Percentiles rank a stretch among this genome's conserved stretches.
These are phyloP conservation scores for Parasteatoda lunata DNA, from an alignment of 2,888 invertebrate species.

Conservation along the genomic window DNA sequence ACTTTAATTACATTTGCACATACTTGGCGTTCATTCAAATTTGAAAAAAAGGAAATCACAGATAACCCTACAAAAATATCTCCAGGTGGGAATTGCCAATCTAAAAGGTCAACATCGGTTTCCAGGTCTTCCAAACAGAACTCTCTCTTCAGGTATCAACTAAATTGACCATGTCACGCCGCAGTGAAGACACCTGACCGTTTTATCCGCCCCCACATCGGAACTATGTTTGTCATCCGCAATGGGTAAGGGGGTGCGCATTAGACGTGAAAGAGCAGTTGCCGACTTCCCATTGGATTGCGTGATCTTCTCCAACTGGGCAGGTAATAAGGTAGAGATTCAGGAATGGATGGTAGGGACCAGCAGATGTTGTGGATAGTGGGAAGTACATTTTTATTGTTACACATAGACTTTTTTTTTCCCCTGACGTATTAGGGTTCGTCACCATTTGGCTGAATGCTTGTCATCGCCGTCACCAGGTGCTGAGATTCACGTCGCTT, in stretches of 20 bases:
- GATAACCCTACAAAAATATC: not conserved
- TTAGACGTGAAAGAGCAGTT: conserved; percentile 51
- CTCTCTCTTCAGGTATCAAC: conserved; percentile 21
- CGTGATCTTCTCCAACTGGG: conserved; percentile 41
- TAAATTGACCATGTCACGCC: conserved; percentile 61
- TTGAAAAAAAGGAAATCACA: not conserved
- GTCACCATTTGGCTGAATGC: conserved; percentile 61
- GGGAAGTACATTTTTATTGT: conserved; percentile 57
- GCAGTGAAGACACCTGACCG: conserved; percentile 66
- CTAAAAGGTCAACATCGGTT: conserved; percentile 55
- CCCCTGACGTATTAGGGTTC: conserved; percentile 28
- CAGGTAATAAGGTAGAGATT: conserved; percentile 26
- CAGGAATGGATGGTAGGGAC: conserved; percentile 16
- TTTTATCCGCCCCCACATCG: conserved; percentile 25
- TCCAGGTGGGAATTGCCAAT: conserved; percentile 43
- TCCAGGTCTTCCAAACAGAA: not conserved
- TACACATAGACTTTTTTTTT: conserved; percentile 5
- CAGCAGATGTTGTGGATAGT: conserved; percentile 30
- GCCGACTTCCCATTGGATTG: conserved; percentile 54
- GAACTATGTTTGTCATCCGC: conserved; percentile 36
- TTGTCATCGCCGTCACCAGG: conserved; percentile 60
- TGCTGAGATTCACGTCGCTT: conserved; percentile 53
- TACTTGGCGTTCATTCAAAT: not conserved
- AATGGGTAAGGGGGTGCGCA: conserved; percentile 12
- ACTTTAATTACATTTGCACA: not conserved